Conservation (phyloP, 2,888 invertebrate species). For the Griposia aprilina region DNA sequence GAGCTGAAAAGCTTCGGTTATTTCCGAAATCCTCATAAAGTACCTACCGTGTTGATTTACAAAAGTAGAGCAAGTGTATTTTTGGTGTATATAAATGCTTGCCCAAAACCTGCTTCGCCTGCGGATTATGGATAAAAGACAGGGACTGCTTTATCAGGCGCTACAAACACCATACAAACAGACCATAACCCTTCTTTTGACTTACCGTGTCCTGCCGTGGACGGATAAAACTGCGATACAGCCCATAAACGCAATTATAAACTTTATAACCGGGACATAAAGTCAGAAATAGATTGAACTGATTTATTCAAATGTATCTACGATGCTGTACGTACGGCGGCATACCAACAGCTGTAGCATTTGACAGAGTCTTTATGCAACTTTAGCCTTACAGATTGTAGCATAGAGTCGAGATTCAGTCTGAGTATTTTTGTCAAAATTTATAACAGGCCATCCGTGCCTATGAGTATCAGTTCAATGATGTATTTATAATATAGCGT, state of each 20-base stretch:
- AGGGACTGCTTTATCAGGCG: slow-evolving; percentile 46
- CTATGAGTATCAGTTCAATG: slow-evolving; percentile 57
- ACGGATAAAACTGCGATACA: slow-evolving; percentile 50
- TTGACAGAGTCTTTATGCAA: slow-evolving; percentile 39
- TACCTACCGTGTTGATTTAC: slow-evolving; percentile 10
- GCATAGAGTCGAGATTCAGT: slow-evolving; percentile 43
- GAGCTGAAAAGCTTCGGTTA: not conserved
- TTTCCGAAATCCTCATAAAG: not conserved
- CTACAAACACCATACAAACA: slow-evolving; percentile 53
- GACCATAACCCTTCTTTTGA: slow-evolving; percentile 50
- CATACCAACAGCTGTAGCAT: slow-evolving; percentile 66
- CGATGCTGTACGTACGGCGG: slow-evolving; percentile 49
- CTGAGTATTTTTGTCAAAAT: slow-evolving; percentile 40
- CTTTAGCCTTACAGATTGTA: slow-evolving; percentile 13
- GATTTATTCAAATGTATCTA: slow-evolving; percentile 48
- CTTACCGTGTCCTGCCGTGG: slow-evolving; percentile 40
- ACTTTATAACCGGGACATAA: slow-evolving; percentile 50
- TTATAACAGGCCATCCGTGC: slow-evolving; percentile 50
- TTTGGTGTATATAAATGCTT: not conserved
- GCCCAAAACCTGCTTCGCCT: slow-evolving; percentile 31
- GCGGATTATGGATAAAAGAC: slow-evolving; percentile 9
- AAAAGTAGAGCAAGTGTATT: not conserved
- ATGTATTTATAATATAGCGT: slow-evolving; percentile 61
- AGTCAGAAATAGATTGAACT: slow-evolving; percentile 41
- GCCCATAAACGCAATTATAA: slow-evolving; percentile 29